phyloP scores from a whole-genome alignment of 1,140 invertebrate species.

The Carcinoscorpius rotundicauda region DNA sequence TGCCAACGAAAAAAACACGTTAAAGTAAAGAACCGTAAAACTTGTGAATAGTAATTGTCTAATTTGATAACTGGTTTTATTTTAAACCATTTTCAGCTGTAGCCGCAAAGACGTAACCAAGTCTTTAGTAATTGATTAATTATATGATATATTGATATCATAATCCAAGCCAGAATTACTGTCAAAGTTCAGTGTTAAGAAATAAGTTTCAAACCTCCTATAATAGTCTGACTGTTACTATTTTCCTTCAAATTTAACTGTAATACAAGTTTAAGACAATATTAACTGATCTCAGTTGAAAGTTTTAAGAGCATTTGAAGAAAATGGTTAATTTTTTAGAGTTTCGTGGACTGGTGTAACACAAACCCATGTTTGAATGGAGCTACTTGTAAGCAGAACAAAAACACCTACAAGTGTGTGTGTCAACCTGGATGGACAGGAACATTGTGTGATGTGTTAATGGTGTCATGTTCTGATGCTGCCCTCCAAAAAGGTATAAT shows the following conservation, averaged over 20 bases:
- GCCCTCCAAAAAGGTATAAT: slow-evolving; percentile 39
- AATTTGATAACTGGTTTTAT: slow-evolving; percentile 26
- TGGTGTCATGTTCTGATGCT: slow-evolving; percentile 82
- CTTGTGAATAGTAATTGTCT: too few species aligned
- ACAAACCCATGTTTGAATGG: slow-evolving; percentile 64
- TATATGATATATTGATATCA: too few species aligned
- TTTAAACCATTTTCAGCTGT: slow-evolving; percentile 52
- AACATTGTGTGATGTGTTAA: slow-evolving; percentile 82
- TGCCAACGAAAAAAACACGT: neutral
- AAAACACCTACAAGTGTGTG: slow-evolving; percentile 68
- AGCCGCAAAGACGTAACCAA: too few species aligned
- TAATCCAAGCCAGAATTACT: too few species aligned
- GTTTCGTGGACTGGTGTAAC: slow-evolving; percentile 21
- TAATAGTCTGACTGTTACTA: too few species aligned
- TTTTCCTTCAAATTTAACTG: too few species aligned
- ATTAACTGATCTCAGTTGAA: too few species aligned
- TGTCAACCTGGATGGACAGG: slow-evolving; percentile 87
- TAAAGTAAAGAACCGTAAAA: too few species aligned
- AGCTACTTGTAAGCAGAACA: slow-evolving; percentile 64
- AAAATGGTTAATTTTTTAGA: slow-evolving; percentile 41
- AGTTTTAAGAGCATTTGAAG: slow-evolving; percentile 30
- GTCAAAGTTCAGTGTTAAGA: too few species aligned
- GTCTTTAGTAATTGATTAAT: too few species aligned
- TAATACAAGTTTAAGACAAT: too few species aligned
- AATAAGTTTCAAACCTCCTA: too few species aligned